Percentiles rank a stretch among this genome's conserved stretches.
phyloP scores from a whole-genome alignment of 2,888 invertebrate species.

The Erebia ligea region DNA sequence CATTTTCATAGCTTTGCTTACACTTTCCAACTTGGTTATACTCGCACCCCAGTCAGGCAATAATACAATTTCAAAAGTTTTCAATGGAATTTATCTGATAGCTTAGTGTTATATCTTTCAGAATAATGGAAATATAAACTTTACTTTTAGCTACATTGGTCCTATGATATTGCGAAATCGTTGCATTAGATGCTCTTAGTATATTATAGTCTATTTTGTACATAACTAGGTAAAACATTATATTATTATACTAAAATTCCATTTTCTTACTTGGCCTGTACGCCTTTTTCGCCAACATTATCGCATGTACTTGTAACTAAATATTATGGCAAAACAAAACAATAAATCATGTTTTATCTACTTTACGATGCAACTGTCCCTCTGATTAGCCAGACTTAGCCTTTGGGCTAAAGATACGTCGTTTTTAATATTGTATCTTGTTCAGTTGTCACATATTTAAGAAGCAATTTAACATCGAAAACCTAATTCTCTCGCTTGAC shows the following conservation, averaged over 20 bases:
- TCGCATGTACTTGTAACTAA: neutral
- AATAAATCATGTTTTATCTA: no score
- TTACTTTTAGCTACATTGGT: neutral
- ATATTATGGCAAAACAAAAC: no score
- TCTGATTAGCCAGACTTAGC: no score
- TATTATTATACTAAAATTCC: neutral
- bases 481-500: neutral
- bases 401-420: no score
- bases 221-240: no score
- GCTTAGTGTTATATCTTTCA: neutral
- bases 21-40: slow-evolving; percentile 24
- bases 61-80: slow-evolving; percentile 22
- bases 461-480: neutral
- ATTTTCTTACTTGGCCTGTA: neutral
- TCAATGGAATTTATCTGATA: slow-evolving; percentile 14
- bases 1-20: slow-evolving; percentile 26
- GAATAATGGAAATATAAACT: neutral
- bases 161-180: neutral
- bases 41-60: slow-evolving; percentile 20
- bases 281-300: neutral
- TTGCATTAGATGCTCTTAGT: neutral
- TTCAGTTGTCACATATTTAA: neutral
- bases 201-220: neutral
- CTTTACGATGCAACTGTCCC: no score
- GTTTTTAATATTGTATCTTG: no score